Conservation (phyloP, 2,888 invertebrate species). For the Cantharis nigra region DNA sequence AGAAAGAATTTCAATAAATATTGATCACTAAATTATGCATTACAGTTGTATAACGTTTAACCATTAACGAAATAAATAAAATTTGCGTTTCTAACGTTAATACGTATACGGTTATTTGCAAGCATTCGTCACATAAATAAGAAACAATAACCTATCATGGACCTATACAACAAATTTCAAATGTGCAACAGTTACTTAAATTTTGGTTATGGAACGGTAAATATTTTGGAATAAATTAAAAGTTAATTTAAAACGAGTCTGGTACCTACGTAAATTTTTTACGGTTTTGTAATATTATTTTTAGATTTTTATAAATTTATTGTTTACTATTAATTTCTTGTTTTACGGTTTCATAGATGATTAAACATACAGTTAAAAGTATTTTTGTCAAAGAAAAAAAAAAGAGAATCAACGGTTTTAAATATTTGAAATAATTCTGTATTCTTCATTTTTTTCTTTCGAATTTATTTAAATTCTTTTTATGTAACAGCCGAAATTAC, state of each 20-base stretch:
- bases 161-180: background rate
- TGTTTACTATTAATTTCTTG: background rate
- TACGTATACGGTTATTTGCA: background rate
- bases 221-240: background rate
- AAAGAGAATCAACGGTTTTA: background rate
- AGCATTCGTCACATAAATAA: background rate
- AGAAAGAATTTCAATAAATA: background rate
- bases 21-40: background rate
- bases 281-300: background rate
- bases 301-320: background rate
- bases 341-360: background rate
- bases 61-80: background rate
- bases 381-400: background rate
- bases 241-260: background rate
- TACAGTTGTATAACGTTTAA: background rate
- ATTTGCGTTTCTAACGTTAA: background rate
- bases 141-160: slow-evolving; percentile 2
- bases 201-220: background rate
- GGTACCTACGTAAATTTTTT: background rate
- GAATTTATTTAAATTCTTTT: background rate
- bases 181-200: background rate
- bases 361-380: background rate
- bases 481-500: background rate
- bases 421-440: background rate
- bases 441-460: background rate